A percentile compares a stretch with the other conserved stretches of the same genome.
These are phyloP conservation scores for Apamea crenata DNA, from an alignment of 2,888 invertebrate species.

Conservation along the genomic window DNA sequence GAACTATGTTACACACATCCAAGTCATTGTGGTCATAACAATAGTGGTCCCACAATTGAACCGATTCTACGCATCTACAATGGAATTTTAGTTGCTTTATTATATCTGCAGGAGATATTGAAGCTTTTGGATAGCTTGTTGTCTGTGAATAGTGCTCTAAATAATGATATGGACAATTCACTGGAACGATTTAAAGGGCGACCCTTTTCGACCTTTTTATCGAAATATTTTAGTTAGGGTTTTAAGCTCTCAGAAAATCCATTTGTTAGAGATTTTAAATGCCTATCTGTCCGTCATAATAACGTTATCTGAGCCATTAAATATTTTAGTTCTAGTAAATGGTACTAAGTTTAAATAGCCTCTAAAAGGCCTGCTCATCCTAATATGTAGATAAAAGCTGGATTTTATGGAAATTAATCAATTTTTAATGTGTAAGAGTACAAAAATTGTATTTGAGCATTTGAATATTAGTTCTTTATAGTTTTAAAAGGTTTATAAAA, in stretches of 20 bases:
- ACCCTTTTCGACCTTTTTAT: constrained; percentile 14
- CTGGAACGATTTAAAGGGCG: neutral
- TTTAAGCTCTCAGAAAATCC: neutral
- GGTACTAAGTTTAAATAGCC: constrained; percentile 10
- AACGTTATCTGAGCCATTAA: constrained; percentile 22
- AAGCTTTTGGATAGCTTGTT: constrained; percentile 16
- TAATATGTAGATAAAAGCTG: constrained; percentile 12
- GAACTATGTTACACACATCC: constrained; percentile 6
- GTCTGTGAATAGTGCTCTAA: constrained; percentile 16
- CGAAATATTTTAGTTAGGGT: neutral
- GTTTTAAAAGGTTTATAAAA: constrained; percentile 6
- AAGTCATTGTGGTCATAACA: constrained; percentile 38
- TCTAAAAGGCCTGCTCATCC: neutral
- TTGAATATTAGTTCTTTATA: neutral
- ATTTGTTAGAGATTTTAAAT: constrained; percentile 21
- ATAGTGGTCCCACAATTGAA: constrained; percentile 32
- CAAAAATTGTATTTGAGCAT: neutral
- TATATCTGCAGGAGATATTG: constrained; percentile 30
- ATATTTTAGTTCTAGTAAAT: constrained; percentile 9
- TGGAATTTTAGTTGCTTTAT: constrained; percentile 35
- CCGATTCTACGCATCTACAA: constrained; percentile 10
- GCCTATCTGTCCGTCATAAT: constrained; percentile 9
- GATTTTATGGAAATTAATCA: constrained; percentile 12
- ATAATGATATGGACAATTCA: constrained; percentile 27
- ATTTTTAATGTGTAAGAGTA: constrained; percentile 27